A percentile compares a stretch with the other conserved stretches of the same genome.
Conservation (phyloP, 2,797 vertebrate species). For the Gobionotothen gibberifrons region DNA sequence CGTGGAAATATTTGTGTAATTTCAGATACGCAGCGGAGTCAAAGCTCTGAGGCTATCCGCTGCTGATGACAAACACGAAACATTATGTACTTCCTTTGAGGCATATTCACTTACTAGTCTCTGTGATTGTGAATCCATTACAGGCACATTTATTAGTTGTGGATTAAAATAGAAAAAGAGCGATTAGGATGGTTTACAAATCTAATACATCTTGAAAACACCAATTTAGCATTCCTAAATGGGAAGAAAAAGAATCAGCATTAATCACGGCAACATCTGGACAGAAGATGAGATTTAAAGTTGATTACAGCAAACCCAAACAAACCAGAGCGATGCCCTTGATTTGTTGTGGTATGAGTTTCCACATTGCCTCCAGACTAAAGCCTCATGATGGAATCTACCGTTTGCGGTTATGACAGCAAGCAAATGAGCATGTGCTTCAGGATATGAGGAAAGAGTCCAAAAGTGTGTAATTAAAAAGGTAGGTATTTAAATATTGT, state of each 20-base stretch:
- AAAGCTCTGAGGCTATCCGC: conserved; percentile 33
- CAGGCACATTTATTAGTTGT: background rate
- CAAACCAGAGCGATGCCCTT: conserved; percentile 39
- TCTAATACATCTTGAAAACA: background rate
- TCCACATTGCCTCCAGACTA: conserved; percentile 36
- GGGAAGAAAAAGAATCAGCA: conserved; percentile 11
- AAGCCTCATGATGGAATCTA: conserved; percentile 63
- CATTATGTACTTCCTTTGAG: conserved; percentile 13
- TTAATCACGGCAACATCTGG: conserved; percentile 49
- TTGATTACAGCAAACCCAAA: conserved; percentile 50
- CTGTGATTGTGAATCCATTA: conserved; percentile 1
- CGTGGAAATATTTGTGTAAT: conserved; percentile 54
- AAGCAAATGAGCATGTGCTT: conserved; percentile 65
- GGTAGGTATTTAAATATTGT: conserved; percentile 71
- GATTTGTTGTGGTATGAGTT: conserved; percentile 39
- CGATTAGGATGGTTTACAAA: background rate
- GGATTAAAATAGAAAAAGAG: background rate
- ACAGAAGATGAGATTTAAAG: conserved; percentile 60
- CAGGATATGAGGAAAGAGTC: conserved; percentile 64
- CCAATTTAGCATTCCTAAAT: background rate
- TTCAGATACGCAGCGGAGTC: conserved; percentile 47
- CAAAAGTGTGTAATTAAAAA: conserved; percentile 77
- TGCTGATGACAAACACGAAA: conserved; percentile 32
- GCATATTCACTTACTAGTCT: background rate
- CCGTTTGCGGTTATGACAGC: conserved; percentile 70